Base-by-base conservation (phyloP, 1,140 invertebrate species). In the Brachionus koreanus region DNA sequence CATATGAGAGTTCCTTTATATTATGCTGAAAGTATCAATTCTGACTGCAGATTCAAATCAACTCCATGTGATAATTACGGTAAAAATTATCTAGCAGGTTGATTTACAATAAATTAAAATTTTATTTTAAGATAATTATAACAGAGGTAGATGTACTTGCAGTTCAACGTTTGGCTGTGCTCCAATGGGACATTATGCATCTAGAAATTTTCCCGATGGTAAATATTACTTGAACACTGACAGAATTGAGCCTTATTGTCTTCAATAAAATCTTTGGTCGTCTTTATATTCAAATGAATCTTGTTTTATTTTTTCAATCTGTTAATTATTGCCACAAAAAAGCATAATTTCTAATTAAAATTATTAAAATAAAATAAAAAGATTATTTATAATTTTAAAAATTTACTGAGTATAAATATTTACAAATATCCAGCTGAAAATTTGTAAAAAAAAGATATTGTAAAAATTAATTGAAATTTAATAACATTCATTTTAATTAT, bases 1-100 rank as follows among this genome's bases (percentile, higher is more conserved):
- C 76, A 79, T 63, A 57, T 79, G 76, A 65, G 49, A 65, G 76
- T 79, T 61, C 49, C 61, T 16, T 12, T 61, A 5, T 61, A 61
- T 39, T 79, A 43, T 63, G 76, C 76, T 23, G 76, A 79, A 79
- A 79, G 76, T 43, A 37, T 79, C 23, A 43, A 43, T 43, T 79
- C 76, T 25, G 39, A 57, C 23, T 79, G 76, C 25, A 3, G 37
- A 42, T 79, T 79, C 13, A 42, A 16, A 43, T 79, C 76, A 19
- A 43, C 61, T 39, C 49, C 49, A 65, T 79, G 76, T 65, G 61
- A 42, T 37, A 79, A 61, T 65, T 79, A 79, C 25, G 76, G 76
- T 79, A 74, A 74, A n/a, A 37, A n/a, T n/a, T n/a, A n/a, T n/a
- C n/a, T n/a, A n/a, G n/a, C n/a, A n/a, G n/a, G n/a, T n/a, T n/a